These are phyloP conservation scores for Hemicordylus capensis DNA, from an alignment of 2,113 vertebrate genomes.

Conservation along the genomic window DNA sequence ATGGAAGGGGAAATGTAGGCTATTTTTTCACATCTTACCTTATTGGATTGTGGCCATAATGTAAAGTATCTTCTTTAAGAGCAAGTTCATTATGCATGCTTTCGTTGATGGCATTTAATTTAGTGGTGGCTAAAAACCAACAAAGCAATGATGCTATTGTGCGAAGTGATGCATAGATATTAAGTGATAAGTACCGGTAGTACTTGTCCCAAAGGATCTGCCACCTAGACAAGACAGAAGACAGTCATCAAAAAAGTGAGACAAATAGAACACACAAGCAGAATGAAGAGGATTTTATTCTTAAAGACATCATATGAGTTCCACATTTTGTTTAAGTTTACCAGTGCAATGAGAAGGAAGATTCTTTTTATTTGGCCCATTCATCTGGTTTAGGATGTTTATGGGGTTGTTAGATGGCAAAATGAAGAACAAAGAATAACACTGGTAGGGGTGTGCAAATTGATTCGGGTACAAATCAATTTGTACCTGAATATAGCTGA, in stretches of 20 bases:
- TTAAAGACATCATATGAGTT: not conserved
- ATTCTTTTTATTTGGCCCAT: not conserved
- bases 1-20: not conserved
- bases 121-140: not conserved
- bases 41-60: not conserved
- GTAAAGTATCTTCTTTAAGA: not conserved
- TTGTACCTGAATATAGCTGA: too few species aligned
- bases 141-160: not conserved
- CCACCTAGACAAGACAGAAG: not conserved
- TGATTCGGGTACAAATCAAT: too few species aligned
- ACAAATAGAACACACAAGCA: not conserved
- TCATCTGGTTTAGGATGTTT: not conserved
- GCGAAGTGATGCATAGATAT: not conserved
- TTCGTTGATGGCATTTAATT: not conserved
- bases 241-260: not conserved
- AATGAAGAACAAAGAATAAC: not conserved
- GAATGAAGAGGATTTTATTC: not conserved
- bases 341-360: not conserved
- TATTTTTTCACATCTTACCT: not conserved
- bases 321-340: not conserved
- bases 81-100: not conserved
- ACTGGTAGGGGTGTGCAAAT: too few species aligned
- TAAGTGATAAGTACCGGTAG: not conserved
- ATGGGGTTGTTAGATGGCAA: not conserved
- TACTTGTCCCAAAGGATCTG: not conserved